Evolutionary conservation across 2,113 vertebrate genomes (phyloP).

Genomic region (Entomyzon cyanotis): DNA sequence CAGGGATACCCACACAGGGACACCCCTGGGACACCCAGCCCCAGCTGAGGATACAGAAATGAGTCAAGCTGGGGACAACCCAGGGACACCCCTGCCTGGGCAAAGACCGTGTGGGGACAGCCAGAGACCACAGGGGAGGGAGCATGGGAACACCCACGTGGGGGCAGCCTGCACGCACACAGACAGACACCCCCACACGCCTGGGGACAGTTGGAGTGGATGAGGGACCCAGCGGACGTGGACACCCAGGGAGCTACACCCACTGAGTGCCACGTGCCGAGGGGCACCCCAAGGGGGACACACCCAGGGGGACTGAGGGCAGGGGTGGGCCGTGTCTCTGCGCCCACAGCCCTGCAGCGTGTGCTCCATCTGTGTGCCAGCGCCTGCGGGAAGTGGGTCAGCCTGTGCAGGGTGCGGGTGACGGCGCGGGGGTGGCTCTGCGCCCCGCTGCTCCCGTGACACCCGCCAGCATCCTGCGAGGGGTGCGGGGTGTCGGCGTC

Average conservation of each 20-base stretch:
- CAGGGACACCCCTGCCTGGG: not conserved
- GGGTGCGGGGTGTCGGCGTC: not conserved
- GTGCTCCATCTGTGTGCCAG: fast-evolving
- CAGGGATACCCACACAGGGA: not conserved
- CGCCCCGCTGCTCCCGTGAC: not conserved
- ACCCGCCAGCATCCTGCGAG: not conserved
- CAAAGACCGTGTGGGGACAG: not conserved
- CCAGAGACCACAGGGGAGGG: not conserved
- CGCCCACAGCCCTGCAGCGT: fast-evolving
- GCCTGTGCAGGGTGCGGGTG: not conserved
- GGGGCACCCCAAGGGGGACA: not conserved
- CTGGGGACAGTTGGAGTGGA: fast-evolving
- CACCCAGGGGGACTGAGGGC: not conserved
- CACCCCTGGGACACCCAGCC: not conserved
- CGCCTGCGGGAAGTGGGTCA: not conserved
- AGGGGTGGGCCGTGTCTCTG: not conserved
- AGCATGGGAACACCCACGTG: fast-evolving
- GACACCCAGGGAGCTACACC: no score
- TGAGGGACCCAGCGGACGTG: fast-evolving
- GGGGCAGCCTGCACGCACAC: fast-evolving
- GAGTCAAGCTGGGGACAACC: not conserved
- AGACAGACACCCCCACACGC: no score
- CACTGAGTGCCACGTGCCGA: fast-evolving
- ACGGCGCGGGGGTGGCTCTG: not conserved
- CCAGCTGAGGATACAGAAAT: fast-evolving